Evolutionary conservation across 2,888 invertebrate species (phyloP).

Genomic region (Eupithecia centaureata): DNA sequence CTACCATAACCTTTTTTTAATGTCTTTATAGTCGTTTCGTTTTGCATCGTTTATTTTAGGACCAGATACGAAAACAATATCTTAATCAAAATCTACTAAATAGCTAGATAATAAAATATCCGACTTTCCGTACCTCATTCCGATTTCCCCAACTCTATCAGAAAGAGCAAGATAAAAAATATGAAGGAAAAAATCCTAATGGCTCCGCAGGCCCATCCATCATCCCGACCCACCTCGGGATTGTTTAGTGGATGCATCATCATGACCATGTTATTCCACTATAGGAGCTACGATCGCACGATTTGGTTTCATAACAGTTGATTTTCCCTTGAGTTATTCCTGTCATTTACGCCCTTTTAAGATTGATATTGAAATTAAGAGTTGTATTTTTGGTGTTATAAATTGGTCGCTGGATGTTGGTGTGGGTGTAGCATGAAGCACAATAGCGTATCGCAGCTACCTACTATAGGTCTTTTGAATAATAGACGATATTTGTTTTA

Average conservation of each 20-base stretch:
- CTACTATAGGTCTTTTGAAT: background rate
- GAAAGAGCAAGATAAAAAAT: conserved; percentile 46
- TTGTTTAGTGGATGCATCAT: conserved; percentile 47
- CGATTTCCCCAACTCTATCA: conserved; percentile 21
- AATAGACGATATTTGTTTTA: background rate
- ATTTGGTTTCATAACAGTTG: conserved; percentile 17
- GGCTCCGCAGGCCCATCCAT: conserved; percentile 55
- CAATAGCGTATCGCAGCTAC: background rate
- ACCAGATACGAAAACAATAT: no score
- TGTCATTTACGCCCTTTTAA: conserved; percentile 8
- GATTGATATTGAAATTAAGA: conserved; percentile 1
- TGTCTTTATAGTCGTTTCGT: no score
- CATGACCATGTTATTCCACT: conserved; percentile 42
- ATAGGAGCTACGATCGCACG: conserved; percentile 32
- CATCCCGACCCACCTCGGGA: conserved; percentile 54
- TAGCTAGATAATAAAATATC: conserved; percentile 2
- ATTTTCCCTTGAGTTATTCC: conserved; percentile 12
- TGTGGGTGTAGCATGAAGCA: background rate
- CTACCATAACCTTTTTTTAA: no score
- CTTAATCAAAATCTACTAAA: no score
- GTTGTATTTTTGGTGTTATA: conserved; percentile 32
- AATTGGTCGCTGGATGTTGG: conserved; percentile 4
- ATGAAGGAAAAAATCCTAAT: conserved; percentile 54
- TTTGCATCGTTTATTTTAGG: no score
- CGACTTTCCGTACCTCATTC: conserved; percentile 1